Conservation (phyloP, 2,797 vertebrate species). For the Peromyscus aztecus region DNA sequence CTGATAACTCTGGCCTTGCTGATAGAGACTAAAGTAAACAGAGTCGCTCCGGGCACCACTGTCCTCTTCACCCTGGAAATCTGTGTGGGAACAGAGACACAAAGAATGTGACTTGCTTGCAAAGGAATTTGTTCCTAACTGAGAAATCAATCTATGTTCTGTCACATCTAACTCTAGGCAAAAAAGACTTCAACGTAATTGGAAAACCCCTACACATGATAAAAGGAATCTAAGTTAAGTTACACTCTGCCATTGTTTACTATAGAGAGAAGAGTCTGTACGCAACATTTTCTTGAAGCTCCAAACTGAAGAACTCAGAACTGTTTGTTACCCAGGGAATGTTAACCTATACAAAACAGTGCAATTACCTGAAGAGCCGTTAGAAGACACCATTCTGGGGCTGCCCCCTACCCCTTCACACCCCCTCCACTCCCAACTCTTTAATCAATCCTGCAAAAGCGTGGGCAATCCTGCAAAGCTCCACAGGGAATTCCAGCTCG, state of each 20-base stretch:
- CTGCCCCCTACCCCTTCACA: no score
- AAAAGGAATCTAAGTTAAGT: not conserved
- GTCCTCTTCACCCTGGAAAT: not conserved
- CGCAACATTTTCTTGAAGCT: not conserved
- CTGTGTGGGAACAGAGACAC: not conserved
- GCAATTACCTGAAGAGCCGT: not conserved
- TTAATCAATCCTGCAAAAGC: not conserved
- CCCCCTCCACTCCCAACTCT: not conserved
- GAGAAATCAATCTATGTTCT: constrained; percentile 46
- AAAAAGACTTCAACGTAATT: not conserved
- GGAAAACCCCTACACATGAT: constrained; percentile 44
- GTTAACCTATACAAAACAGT: not conserved
- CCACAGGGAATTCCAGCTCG: not conserved
- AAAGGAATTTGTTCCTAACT: constrained; percentile 61
- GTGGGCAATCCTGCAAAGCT: not conserved
- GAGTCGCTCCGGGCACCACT: not conserved
- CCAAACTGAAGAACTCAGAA: not conserved
- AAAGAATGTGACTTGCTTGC: constrained; percentile 22
- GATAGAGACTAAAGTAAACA: constrained; percentile 11
- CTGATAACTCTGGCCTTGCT: constrained; percentile 27
- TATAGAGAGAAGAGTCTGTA: not conserved
- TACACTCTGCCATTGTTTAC: not conserved
- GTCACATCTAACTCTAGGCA: constrained; percentile 37
- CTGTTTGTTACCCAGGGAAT: not conserved
- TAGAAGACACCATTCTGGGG: no score